Evolutionary conservation across 2,888 invertebrate genomes (phyloP).

Genomic region (Trachelus stipa): DNA sequence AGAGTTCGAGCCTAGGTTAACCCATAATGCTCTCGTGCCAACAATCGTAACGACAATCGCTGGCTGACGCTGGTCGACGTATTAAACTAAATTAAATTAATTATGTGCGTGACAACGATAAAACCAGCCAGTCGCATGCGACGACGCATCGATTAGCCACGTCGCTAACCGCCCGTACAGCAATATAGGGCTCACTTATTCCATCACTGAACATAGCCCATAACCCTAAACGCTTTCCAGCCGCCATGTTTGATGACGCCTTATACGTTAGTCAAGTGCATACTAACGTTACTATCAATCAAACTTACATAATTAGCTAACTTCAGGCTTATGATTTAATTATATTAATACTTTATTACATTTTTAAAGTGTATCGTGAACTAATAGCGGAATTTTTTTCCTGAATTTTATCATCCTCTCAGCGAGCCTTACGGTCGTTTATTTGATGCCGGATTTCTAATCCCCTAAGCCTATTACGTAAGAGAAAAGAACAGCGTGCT

Average conservation of each 20-base stretch:
- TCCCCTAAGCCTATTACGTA: conserved; percentile 62
- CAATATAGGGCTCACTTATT: no score
- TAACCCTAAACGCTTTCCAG: no score
- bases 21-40: conserved; percentile 54
- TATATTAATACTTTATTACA: no score
- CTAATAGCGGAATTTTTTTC: conserved; percentile 24
- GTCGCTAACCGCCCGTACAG: conserved; percentile 11
- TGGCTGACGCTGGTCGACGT: conserved; percentile 51
- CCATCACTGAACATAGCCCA: no score
- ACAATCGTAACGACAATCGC: conserved; percentile 60
- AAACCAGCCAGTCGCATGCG: conserved; percentile 64
- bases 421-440: conserved; percentile 28
- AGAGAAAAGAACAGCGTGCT: neutral
- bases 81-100: conserved; percentile 67
- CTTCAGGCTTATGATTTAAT: no score
- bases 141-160: conserved; percentile 59
- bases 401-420: conserved; percentile 40
- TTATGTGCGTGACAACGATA: conserved; percentile 66
- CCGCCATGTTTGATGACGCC: no score
- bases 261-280: no score
- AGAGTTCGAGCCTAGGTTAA: no score
- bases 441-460: conserved; percentile 38
- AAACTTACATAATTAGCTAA: no score
- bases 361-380: no score
- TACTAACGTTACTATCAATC: no score